Base-by-base conservation (phyloP, 2,113 vertebrate genomes). In the Myxocyprinus asiaticus region DNA sequence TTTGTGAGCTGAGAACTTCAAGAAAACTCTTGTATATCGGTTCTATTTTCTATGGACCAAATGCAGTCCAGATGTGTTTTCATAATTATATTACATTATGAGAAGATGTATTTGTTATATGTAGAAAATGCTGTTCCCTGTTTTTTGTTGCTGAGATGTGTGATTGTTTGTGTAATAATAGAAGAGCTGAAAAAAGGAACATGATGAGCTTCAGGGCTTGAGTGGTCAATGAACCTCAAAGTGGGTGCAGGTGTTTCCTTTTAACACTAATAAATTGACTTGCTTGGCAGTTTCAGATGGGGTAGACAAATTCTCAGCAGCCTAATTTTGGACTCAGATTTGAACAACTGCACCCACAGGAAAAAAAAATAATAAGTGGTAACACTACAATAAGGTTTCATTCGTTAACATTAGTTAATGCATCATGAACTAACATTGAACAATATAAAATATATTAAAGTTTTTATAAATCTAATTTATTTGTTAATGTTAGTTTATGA, bases 191-290 rank as follows among this genome's bases (percentile, higher is more conserved):
- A 71, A 85, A 77, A 75, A 62, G 71, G 73, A 81, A 50, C 67
- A 59, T 59, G 68, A 22, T 12, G 58, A 15, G 67, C 83, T 85
- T 11, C 56, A 63, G 43, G 70, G 78, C 48, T 85, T 79, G 81
- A 82, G 86, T 85, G 86, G 66, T 87, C 86, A 87, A 65, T 89
- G 86, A 88, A 92, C 73, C 89, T 68, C 85, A 85, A 89, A 84
- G 86, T 9, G 50, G 62, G 66, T 83, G 83, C 92, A 93, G 91
- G 89, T 93, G 92, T 83, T 93, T 93, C 91, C 91, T 84, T 70
- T 64, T 33, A 1, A 14, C 53, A 53, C 58, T 76, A 68, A 81
- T 81, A 84, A 64, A 77, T 67, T 68, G 72, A 80, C 81, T 65
- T 61, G 58, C 6, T 22, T 63, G 51, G 48, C 45, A 15, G 86